Evolutionary conservation across 2,888 invertebrate species (phyloP), one percentile per base, ranked within the genome.

Genomic region (Helicoverpa assulta): DNA sequence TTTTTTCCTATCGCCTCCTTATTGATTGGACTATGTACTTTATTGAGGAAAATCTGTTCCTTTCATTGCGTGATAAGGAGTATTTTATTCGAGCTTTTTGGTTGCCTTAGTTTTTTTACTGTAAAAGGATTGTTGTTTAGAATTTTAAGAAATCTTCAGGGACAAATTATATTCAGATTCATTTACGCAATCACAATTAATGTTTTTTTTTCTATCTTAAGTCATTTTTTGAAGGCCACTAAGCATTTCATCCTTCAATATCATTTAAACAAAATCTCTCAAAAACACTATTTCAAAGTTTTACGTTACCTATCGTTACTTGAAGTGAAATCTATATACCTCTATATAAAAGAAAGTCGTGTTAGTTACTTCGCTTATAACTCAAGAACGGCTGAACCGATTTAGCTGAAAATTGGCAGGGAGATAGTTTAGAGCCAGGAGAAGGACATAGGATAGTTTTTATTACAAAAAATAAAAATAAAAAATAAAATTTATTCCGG

Each of bases 1-100:
- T 78, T 73, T 70, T 76, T 70, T 52, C 58, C 61, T 62, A 70
- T 67, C 55, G 54, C 37, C 53, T 40, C 40, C 19, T 71, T 82
- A 70, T 80, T 75, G 82, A 82, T 82, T 82, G 72, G 56, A 63
- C 62, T 63, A 64, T 51, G 71, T 82, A 51, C 37, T 74, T 70
- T 83, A 76, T 72, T 47, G 64, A 71, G 71, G 75, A 68, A 77
- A 77, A 57, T 70, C 59, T 65, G 50, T 40, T 16, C 52, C 63
- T 55, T 65, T 29, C 68, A 47, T 33, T 52, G 54, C 18, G 8
- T 33, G 51, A 52, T 58, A 61, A 52, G 40, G 52, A 6, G 47
- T 55, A 58, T 60, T 70, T 67, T 69, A 40, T 51, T 19, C 8
- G 7, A 29, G 12, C 2, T 37, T 59, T 59, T 61, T 14, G 6